Evolutionary conservation across 2,797 vertebrate genomes (phyloP).

Genomic region (Distichodus sexfasciatus): DNA sequence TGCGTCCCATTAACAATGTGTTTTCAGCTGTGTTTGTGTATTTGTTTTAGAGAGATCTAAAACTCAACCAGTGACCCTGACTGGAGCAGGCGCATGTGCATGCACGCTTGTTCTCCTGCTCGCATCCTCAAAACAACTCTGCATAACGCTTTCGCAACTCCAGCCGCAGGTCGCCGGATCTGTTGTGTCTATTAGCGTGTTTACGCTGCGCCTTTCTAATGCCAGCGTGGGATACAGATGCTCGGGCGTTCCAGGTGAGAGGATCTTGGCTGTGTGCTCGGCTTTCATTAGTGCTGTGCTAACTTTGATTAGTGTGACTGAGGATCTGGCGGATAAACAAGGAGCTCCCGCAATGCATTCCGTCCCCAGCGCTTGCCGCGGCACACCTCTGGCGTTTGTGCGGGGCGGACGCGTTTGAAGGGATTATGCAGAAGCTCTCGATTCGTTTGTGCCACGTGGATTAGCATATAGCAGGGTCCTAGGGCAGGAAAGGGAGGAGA

Average conservation of each 20-base stretch:
- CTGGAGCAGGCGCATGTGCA: too few species aligned
- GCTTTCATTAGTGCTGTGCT: constrained; percentile 16
- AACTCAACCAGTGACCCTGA: too few species aligned
- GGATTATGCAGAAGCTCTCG: constrained; percentile 13
- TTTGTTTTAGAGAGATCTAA: too few species aligned
- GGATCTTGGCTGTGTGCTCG: neutral
- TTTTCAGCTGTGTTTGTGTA: too few species aligned
- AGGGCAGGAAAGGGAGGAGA: neutral
- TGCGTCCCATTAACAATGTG: too few species aligned
- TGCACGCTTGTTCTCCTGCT: too few species aligned
- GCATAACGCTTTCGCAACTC: too few species aligned
- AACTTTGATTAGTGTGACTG: constrained; percentile 48
- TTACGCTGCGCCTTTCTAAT: neutral
- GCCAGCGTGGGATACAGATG: neutral
- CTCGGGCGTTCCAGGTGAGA: neutral
- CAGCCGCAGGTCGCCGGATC: neutral
- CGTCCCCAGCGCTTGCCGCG: constrained; percentile 19
- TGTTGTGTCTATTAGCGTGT: neutral
- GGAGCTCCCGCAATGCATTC: constrained; percentile 12
- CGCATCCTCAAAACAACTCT: too few species aligned
- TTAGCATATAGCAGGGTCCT: constrained; percentile 16
- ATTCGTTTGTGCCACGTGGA: constrained; percentile 26
- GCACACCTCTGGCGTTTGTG: constrained; percentile 2
- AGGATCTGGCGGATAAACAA: constrained; percentile 42
- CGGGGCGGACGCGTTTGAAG: constrained; percentile 4